phyloP scores from a whole-genome alignment of 2,797 vertebrate species.

The Enteromius viviparus region DNA sequence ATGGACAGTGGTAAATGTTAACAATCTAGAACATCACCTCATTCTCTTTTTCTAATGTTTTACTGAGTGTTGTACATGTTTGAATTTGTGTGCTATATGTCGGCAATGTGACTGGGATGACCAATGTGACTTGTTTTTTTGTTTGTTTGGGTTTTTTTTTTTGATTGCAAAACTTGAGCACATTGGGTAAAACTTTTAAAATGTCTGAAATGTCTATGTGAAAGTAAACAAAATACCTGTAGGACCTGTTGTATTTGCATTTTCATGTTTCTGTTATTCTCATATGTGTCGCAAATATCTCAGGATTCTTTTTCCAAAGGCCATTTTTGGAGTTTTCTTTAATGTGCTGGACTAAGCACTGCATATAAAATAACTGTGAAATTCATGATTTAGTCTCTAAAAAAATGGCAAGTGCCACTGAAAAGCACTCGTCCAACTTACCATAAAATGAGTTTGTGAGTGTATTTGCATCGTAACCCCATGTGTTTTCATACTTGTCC shows the following conservation, averaged over 20 bases:
- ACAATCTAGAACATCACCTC: conserved; percentile 9
- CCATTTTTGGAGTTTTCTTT: neutral
- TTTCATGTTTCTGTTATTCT: conserved; percentile 48
- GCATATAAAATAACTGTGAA: conserved; percentile 54
- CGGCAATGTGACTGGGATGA: conserved; percentile 69
- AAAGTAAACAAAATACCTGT: conserved; percentile 48
- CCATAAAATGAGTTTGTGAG: conserved; percentile 6
- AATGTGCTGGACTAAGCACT: neutral
- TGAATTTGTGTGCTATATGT: conserved; percentile 65
- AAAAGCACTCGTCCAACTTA: conserved; percentile 8
- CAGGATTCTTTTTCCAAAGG: conserved; percentile 11
- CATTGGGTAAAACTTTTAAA: conserved; percentile 66
- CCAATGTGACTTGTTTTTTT: conserved; percentile 53
- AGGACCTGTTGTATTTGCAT: conserved; percentile 52
- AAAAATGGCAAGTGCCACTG: conserved; percentile 5
- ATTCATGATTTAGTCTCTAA: neutral
- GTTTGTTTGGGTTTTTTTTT: neutral
- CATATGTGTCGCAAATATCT: conserved; percentile 24
- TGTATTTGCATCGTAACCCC: neutral
- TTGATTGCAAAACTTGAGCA: conserved; percentile 57
- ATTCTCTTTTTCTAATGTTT: conserved; percentile 68
- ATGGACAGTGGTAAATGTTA: conserved; percentile 25
- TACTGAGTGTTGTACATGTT: conserved; percentile 72
- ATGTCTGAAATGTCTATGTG: conserved; percentile 58
- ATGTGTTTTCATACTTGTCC: conserved; percentile 9